Evolutionary conservation across 2,113 vertebrate species (phyloP).

Genomic region (Tachysurus vachellii): DNA sequence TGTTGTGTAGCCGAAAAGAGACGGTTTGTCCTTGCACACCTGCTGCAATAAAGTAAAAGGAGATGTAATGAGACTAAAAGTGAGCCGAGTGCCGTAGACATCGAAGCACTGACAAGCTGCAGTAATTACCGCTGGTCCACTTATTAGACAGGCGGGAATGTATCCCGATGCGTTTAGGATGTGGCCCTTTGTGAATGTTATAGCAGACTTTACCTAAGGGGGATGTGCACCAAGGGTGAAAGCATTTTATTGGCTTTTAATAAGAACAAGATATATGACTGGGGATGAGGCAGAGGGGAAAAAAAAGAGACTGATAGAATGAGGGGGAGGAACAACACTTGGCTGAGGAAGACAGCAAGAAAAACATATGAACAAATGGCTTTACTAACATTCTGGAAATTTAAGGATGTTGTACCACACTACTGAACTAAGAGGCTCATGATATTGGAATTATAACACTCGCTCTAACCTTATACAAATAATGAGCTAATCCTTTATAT

Average conservation of each 20-base stretch:
- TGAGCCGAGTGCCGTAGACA: constrained; percentile 30
- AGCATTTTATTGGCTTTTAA: constrained; percentile 31
- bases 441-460: not conserved
- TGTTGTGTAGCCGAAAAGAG: not conserved
- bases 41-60: not conserved
- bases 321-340: not conserved
- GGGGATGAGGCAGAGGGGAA: not conserved
- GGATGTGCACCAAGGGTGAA: not conserved
- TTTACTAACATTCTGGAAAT: not conserved
- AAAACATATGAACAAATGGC: not conserved
- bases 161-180: constrained; percentile 41
- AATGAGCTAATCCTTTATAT: not conserved
- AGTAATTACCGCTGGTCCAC: constrained; percentile 51
- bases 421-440: not conserved
- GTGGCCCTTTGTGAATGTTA: constrained; percentile 26
- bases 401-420: not conserved
- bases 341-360: not conserved
- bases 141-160: constrained; percentile 30
- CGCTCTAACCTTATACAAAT: not conserved
- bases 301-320: not conserved
- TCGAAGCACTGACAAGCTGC: constrained; percentile 30
- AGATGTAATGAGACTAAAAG: constrained; percentile 3
- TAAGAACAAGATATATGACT: constrained; percentile 2
- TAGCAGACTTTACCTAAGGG: constrained; percentile 20
- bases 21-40: not conserved